These are phyloP conservation scores for Aphyosemion australe DNA, from an alignment of 2,113 vertebrate genomes.

Conservation along the genomic window DNA sequence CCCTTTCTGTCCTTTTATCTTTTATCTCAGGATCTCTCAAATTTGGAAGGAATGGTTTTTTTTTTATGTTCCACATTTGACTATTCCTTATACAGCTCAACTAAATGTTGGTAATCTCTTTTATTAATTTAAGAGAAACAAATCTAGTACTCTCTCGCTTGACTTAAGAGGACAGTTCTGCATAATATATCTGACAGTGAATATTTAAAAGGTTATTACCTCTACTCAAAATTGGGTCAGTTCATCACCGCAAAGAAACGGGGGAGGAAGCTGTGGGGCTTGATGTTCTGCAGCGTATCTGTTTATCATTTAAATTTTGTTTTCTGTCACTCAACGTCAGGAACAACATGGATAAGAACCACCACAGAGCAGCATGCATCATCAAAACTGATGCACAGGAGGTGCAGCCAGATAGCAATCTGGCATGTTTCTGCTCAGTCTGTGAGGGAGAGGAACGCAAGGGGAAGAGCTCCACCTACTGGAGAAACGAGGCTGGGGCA, in stretches of 20 bases:
- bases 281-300: slow-evolving; percentile 43
- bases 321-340: slow-evolving; percentile 67
- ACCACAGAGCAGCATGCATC: slow-evolving; percentile 35
- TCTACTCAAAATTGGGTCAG: slow-evolving; percentile 64
- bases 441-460: slow-evolving; percentile 19
- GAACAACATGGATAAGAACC: slow-evolving; percentile 50
- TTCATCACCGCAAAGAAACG: slow-evolving; percentile 45
- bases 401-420: slow-evolving; percentile 34
- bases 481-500: slow-evolving; percentile 18
- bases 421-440: slow-evolving; percentile 5
- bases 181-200: slow-evolving; percentile 70
- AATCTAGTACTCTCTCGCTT: slow-evolving; percentile 16
- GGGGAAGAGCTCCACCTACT: slow-evolving; percentile 68
- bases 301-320: slow-evolving; percentile 62
- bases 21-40: slow-evolving; percentile 1
- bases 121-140: slow-evolving; percentile 24
- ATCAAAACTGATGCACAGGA: slow-evolving; percentile 51
- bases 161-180: slow-evolving; percentile 62
- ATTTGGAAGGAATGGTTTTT: neutral
- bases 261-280: slow-evolving; percentile 29
- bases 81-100: slow-evolving; percentile 11
- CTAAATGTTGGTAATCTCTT: slow-evolving; percentile 34
- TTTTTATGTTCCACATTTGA: neutral
- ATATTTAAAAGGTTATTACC: slow-evolving; percentile 69
- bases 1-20: slow-evolving; percentile 12